A percentile compares a stretch with the other conserved stretches of the same genome.
Evolutionary conservation across 2,113 vertebrate species (phyloP).

Genomic region (Urocitellus parryii): DNA sequence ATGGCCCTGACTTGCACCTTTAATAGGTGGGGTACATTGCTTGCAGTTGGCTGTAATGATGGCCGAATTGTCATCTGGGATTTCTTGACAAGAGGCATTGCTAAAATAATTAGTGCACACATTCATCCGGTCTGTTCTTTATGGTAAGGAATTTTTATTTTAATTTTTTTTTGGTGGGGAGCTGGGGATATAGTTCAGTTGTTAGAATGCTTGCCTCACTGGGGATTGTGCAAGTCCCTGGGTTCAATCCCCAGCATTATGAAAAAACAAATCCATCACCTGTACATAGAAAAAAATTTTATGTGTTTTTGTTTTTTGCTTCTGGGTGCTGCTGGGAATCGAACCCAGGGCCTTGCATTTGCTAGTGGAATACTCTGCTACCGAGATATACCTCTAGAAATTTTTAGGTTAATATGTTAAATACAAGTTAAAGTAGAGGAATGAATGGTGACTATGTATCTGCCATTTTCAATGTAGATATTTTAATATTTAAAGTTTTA

Average conservation of each 20-base stretch:
- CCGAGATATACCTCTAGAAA: conserved; percentile 17
- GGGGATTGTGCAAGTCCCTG: too few species aligned
- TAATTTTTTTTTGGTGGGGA: background rate
- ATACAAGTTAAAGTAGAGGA: conserved; percentile 9
- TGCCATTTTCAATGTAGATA: background rate
- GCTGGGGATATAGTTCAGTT: too few species aligned
- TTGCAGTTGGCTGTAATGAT: conserved; percentile 98
- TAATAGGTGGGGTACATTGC: conserved; percentile 98
- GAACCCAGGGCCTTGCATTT: background rate
- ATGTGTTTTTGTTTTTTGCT: too few species aligned
- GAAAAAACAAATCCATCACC: too few species aligned
- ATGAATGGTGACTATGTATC: background rate
- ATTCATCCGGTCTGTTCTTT: conserved; percentile 98
- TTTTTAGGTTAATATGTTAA: conserved; percentile 54
- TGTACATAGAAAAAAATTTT: too few species aligned
- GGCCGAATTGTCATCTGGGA: conserved; percentile 99
- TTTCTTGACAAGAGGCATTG: conserved; percentile 97
- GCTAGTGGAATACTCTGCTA: background rate
- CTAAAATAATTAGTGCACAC: conserved; percentile 99
- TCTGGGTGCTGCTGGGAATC: background rate
- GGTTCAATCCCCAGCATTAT: too few species aligned
- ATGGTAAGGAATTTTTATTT: conserved; percentile 88
- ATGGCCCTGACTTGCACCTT: conserved; percentile 99
- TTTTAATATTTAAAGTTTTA: conserved; percentile 23
- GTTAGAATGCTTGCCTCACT: too few species aligned